These are phyloP conservation scores for Schizaphis graminum DNA, from an alignment of 2,888 invertebrate species.

Conservation along the genomic window DNA sequence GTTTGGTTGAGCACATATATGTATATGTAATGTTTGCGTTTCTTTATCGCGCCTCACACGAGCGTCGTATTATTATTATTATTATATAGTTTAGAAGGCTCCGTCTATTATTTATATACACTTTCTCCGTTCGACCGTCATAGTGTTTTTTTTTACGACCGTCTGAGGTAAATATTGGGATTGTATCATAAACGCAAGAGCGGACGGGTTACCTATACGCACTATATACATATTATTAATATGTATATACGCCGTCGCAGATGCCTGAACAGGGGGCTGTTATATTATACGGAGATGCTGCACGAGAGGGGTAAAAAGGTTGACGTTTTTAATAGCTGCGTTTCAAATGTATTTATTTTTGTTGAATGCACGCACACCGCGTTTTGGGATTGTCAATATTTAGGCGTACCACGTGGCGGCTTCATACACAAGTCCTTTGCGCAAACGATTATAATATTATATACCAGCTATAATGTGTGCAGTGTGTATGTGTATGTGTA, in stretches of 20 bases:
- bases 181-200: slow-evolving; percentile 42
- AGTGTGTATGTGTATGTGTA: too few relatives aligned
- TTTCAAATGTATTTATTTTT: slow-evolving; percentile 52
- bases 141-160: slow-evolving; percentile 51
- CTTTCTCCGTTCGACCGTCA: slow-evolving; percentile 7
- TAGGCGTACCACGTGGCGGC: slow-evolving; percentile 32
- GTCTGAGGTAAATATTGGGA: slow-evolving; percentile 59
- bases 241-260: background rate
- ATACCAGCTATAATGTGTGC: background rate
- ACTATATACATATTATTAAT: background rate
- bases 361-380: background rate
- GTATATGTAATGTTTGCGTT: slow-evolving; percentile 54
- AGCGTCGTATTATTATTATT: slow-evolving; percentile 8
- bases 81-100: slow-evolving; percentile 26
- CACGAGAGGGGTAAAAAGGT: slow-evolving; percentile 12
- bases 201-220: slow-evolving; percentile 39
- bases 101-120: slow-evolving; percentile 34
- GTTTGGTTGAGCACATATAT: background rate
- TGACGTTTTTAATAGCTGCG: slow-evolving; percentile 50
- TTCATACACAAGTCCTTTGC: background rate
- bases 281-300: background rate
- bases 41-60: slow-evolving; percentile 53
- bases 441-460: background rate
- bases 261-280: slow-evolving; percentile 13
- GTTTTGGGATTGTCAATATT: slow-evolving; percentile 55